These are phyloP conservation scores for Sinotaia quadrata DNA, from an alignment of 2,888 invertebrate genomes.

Conservation along the genomic window DNA sequence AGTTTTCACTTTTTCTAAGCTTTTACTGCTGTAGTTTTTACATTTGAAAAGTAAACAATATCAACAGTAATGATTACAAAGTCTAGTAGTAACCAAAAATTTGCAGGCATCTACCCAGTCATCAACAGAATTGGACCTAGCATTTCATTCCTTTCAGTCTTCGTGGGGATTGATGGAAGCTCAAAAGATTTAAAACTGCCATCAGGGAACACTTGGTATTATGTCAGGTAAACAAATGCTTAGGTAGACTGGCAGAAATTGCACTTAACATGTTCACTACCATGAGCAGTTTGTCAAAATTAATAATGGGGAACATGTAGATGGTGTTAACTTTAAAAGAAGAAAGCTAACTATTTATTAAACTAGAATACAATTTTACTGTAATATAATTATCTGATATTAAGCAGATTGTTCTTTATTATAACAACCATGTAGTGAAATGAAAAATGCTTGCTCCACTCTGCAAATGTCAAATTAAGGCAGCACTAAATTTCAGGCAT, in stretches of 20 bases:
- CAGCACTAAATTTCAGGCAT: too few species aligned
- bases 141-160: conserved; percentile 60
- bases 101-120: conserved; percentile 56
- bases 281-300: background rate
- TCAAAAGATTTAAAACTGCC: conserved; percentile 61
- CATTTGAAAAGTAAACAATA: too few species aligned
- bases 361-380: background rate
- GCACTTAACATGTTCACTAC: background rate
- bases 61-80: too few species aligned
- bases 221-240: conserved; percentile 50
- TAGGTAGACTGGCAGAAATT: conserved; percentile 15
- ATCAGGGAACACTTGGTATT: conserved; percentile 65
- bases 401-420: too few species aligned
- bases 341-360: background rate
- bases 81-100: too few species aligned
- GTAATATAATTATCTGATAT: too few species aligned
- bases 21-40: too few species aligned
- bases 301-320: background rate
- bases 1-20: too few species aligned
- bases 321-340: background rate
- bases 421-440: too few species aligned
- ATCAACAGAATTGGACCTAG: conserved; percentile 60
- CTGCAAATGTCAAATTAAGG: too few species aligned
- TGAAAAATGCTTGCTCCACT: too few species aligned
- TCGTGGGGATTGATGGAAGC: conserved; percentile 66